Percentiles rank a stretch among this genome's conserved stretches.
phyloP scores from a whole-genome alignment of 2,888 invertebrate genomes.

The Heliconius aoede region DNA sequence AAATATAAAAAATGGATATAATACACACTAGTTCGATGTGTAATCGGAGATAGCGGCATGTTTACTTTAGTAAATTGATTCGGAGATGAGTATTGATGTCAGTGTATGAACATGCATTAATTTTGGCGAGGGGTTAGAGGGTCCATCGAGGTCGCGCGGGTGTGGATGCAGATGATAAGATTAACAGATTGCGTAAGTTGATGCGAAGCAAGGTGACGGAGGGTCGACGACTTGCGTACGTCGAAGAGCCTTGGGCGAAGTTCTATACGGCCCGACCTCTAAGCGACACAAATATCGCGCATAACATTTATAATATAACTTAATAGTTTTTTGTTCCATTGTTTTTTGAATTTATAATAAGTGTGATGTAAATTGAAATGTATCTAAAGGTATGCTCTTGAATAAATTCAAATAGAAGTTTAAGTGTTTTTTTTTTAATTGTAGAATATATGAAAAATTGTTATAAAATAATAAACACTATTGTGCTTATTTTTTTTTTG shows the following conservation, averaged over 20 bases:
- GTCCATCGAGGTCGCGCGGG: slow-evolving; percentile 69
- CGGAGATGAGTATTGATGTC: slow-evolving; percentile 6
- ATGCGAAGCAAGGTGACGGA: slow-evolving; percentile 79
- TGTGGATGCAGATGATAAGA: slow-evolving; percentile 81
- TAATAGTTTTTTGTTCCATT: slow-evolving; percentile 29
- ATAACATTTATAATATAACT: slow-evolving; percentile 48
- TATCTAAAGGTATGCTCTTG: not conserved
- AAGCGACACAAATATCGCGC: slow-evolving; percentile 64
- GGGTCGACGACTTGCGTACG: slow-evolving; percentile 78
- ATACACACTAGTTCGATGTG: not conserved
- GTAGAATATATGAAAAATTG: not conserved
- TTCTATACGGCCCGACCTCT: slow-evolving; percentile 73
- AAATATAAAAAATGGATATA: not conserved
- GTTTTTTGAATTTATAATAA: not conserved
- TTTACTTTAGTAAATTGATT: not conserved
- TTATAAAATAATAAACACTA: not conserved
- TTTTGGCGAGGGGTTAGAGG: slow-evolving; percentile 74
- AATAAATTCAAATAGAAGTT: not conserved
- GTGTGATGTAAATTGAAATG: not conserved
- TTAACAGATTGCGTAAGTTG: slow-evolving; percentile 81
- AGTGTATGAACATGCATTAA: slow-evolving; percentile 57
- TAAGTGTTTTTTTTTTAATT: not conserved
- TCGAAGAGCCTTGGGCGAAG: slow-evolving; percentile 75
- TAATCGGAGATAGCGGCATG: not conserved
- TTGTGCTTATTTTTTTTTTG: too few relatives aligned